Evolutionary conservation across 2,888 invertebrate genomes (phyloP).

Genomic region (Polyommatus icarus): DNA sequence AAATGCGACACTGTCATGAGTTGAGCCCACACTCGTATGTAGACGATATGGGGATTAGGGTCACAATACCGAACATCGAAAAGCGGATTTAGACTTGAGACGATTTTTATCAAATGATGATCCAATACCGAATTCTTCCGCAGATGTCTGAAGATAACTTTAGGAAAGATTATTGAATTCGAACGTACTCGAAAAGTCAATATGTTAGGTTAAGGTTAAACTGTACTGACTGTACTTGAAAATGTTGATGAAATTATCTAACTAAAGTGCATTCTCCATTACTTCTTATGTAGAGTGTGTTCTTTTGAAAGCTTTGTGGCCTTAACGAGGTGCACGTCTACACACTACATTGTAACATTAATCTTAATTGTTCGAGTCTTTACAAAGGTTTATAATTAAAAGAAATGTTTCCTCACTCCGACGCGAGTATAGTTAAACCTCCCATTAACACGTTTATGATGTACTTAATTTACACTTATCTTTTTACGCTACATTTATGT

Average conservation of each 20-base stretch:
- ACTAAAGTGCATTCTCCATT: neutral
- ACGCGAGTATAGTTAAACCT: neutral
- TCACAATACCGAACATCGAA: conserved; percentile 23
- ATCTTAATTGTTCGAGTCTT: conserved; percentile 16
- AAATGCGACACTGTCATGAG: conserved; percentile 10
- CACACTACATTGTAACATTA: conserved; percentile 4
- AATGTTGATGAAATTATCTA: conserved; percentile 1
- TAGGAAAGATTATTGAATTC: conserved; percentile 15
- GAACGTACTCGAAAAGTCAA: conserved; percentile 15
- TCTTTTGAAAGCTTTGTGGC: conserved; percentile 13
- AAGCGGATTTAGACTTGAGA: conserved; percentile 29
- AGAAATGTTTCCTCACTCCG: conserved; percentile 8
- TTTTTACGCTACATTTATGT: conserved; percentile 3
- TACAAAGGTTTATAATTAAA: conserved; percentile 19
- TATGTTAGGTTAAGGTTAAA: neutral
- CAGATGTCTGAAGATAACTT: conserved; percentile 26
- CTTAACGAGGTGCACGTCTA: conserved; percentile 13
- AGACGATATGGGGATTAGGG: conserved; percentile 26
- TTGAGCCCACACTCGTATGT: conserved; percentile 21
- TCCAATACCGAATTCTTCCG: conserved; percentile 19
- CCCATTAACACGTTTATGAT: conserved; percentile 9
- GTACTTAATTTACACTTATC: conserved; percentile 1
- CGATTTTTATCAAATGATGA: conserved; percentile 29
- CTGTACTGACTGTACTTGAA: neutral
- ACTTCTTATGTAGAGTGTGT: neutral